Conservation (phyloP, 2,888 invertebrate species). For the Phengaris arion region DNA sequence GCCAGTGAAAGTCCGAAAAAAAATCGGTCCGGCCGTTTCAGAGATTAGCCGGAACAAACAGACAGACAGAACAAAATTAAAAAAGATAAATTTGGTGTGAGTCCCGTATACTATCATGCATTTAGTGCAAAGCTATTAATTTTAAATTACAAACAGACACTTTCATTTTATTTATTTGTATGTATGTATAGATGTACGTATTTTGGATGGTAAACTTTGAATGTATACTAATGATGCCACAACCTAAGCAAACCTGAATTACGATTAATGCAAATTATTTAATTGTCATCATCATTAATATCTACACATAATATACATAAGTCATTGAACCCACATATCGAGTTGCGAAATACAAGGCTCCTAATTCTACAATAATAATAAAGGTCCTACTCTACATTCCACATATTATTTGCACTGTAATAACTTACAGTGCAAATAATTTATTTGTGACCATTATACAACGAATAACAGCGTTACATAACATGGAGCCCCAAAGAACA, state of each 20-base stretch:
- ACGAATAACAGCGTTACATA: background rate
- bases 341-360: background rate
- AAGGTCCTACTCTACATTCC: background rate
- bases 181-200: too few species aligned
- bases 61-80: too few species aligned
- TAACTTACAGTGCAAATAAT: background rate
- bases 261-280: background rate
- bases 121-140: too few species aligned
- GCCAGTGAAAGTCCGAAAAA: too few species aligned
- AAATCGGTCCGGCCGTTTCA: too few species aligned
- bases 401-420: background rate
- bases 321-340: background rate
- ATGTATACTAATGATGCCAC: background rate
- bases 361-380: background rate
- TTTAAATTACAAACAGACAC: too few species aligned
- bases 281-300: background rate
- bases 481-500: background rate
- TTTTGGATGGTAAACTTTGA: background rate
- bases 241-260: slow-evolving; percentile 3
- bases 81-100: too few species aligned
- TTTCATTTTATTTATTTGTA: too few species aligned
- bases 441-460: slow-evolving; percentile 6
- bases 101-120: too few species aligned
- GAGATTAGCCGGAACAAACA: too few species aligned
- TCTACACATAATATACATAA: background rate